Evolutionary conservation across 2,113 vertebrate genomes (phyloP).

Genomic region (Neolamprologus kungweensis): DNA sequence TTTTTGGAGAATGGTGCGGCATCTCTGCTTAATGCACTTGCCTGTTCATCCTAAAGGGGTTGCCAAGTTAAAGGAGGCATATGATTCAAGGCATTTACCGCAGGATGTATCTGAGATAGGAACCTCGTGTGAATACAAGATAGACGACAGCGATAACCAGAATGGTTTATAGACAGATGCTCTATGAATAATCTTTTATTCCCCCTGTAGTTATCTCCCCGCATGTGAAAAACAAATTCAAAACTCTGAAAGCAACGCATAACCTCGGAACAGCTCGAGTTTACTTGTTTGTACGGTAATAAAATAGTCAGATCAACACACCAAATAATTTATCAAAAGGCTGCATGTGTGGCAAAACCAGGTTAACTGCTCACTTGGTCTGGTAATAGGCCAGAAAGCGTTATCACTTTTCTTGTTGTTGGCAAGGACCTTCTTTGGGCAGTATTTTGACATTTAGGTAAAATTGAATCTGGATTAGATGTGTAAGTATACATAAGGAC

Average conservation of each 20-base stretch:
- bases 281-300: not conserved
- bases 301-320: not conserved
- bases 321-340: not conserved
- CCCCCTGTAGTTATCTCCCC: constrained; percentile 40
- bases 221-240: constrained; percentile 24
- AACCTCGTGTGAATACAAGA: constrained; percentile 62
- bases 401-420: constrained; percentile 37
- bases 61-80: constrained; percentile 59
- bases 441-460: constrained; percentile 56
- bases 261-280: not conserved
- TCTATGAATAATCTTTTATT: constrained; percentile 45
- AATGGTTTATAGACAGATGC: constrained; percentile 42
- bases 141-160: constrained; percentile 53
- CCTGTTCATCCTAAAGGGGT: constrained; percentile 62
- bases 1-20: constrained; percentile 59
- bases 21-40: constrained; percentile 52
- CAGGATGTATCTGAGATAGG: constrained; percentile 59
- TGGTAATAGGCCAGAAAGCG: constrained; percentile 15
- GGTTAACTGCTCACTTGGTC: constrained; percentile 12
- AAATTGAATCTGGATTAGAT: constrained; percentile 56
- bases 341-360: not conserved
- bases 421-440: constrained; percentile 51
- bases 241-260: constrained; percentile 12
- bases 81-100: constrained; percentile 59
- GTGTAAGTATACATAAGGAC: constrained; percentile 31